Conservation (phyloP, 53 echinoderm and acorn worm species). For the Arbacia lixula region DNA sequence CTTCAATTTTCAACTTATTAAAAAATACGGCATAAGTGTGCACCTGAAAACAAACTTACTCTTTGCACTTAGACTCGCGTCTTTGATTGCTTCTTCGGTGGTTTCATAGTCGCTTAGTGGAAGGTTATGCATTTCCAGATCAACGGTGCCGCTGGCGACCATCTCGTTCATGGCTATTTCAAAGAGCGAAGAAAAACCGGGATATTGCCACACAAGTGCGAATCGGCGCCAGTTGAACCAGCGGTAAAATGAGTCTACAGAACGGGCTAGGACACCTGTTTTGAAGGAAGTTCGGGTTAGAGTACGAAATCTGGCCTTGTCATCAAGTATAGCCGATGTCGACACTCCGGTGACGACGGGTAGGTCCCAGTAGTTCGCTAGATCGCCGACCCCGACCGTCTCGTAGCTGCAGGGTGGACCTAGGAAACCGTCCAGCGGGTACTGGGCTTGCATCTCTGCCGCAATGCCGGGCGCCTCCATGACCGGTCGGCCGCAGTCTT, state of each 20-base stretch:
- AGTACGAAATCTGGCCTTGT: slow-evolving; percentile 48
- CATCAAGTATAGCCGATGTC: slow-evolving; percentile 19
- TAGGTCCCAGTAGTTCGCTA: slow-evolving; percentile 72
- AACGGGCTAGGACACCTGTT: slow-evolving; percentile 5
- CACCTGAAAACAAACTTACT: too few relatives aligned
- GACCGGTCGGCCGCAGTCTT: neutral
- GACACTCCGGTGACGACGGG: slow-evolving; percentile 59
- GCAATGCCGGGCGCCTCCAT: slow-evolving; percentile 32
- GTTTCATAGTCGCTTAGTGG: too few relatives aligned
- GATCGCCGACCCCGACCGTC: slow-evolving; percentile 46
- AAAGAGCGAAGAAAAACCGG: neutral
- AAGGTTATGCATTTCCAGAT: too few relatives aligned
- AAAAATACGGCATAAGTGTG: too few relatives aligned
- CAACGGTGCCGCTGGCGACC: too few relatives aligned
- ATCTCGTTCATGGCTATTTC: neutral
- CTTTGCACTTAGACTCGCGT: too few relatives aligned
- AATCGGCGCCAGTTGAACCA: slow-evolving; percentile 35
- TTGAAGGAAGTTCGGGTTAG: slow-evolving; percentile 59
- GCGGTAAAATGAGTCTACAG: neutral
- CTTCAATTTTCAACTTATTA: too few relatives aligned
- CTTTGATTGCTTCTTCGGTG: too few relatives aligned
- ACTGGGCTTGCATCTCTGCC: neutral
- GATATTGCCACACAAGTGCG: neutral
- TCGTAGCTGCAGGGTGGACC: slow-evolving; percentile 59
- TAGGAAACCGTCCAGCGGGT: slow-evolving; percentile 54